Base-by-base conservation (phyloP, 2,888 invertebrate species). In the Ceraclea dissimilis region DNA sequence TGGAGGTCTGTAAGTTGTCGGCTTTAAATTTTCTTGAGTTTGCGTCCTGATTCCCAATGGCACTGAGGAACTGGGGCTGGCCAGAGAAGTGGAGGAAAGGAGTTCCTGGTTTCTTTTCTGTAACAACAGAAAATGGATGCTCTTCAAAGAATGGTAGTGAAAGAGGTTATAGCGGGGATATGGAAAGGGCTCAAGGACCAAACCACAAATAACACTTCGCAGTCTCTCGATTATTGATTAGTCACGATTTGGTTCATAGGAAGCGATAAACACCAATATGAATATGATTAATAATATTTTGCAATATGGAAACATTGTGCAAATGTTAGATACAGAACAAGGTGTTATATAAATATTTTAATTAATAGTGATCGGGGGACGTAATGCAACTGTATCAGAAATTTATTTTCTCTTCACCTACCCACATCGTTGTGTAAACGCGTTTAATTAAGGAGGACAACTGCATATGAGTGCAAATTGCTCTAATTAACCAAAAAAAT, bases 101-200 rank as follows among this genome's bases (percentile, higher is more conserved):
- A 75, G 72, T 68, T 70, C 75, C 64, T 64, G 68, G 74, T 76
- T 76, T 71, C 76, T 76, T 68, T 69, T 76, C 77, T 78, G 77
- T 74, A 77, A 78, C 74, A 77, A 63, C 63, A 63, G 63, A 62
- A 63, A 61, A 60, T 22, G 60, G 57, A 54, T 59, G 60, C 58
- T 62, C 60, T 62, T 62, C 60, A 62, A 44, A 55, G 50, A 50
- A 52, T 31, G 55, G 21, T 20, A 46, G 50, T 20, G 50, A 55
- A 50, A 49, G 22, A 22, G 39, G 44, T 22, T 44, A 19, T 43
- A 44, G 51, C 33, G 46, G 46, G 55, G 33, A 31, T 39, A 17
- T 31, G 31, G 50, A 49, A 26, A 49, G 20, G 39, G 18, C 6
- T 20, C 26, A 6, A 44, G 46, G 50, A 51, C 33, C 39, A 43